phyloP scores from a whole-genome alignment of 2,797 vertebrate genomes.

The Salarias fasciatus region DNA sequence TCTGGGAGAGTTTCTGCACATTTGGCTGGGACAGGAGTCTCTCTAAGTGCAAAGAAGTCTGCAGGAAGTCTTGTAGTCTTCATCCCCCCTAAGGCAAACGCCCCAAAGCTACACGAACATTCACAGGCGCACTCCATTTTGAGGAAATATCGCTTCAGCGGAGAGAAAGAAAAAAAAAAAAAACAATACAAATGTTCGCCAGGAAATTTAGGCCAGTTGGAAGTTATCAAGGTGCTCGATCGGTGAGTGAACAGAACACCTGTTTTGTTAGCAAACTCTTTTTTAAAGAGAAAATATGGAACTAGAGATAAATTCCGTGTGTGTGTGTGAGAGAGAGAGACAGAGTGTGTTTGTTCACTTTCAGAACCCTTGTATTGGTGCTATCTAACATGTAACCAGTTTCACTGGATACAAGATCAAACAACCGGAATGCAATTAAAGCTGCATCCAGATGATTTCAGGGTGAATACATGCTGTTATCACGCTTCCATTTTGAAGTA shows the following conservation, averaged over 20 bases:
- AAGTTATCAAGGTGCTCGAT: constrained; percentile 22
- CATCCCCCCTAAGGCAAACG: constrained; percentile 52
- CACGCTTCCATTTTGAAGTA: constrained; percentile 37
- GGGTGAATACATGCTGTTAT: constrained; percentile 42
- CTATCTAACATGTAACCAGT: constrained; percentile 29
- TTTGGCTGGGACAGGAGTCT: constrained; percentile 31
- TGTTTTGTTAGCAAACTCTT: constrained; percentile 33
- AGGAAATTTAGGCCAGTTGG: constrained; percentile 11
- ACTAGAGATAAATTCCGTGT: background rate
- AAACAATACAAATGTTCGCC: constrained; percentile 13
- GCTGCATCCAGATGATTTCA: constrained; percentile 52
- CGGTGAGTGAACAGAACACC: constrained; percentile 31
- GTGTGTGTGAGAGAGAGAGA: background rate
- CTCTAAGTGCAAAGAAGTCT: constrained; percentile 30
- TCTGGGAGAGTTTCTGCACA: constrained; percentile 34
- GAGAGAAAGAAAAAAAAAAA: background rate
- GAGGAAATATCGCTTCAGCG: constrained; percentile 17
- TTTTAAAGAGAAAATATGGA: background rate
- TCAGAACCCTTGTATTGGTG: constrained; percentile 18
- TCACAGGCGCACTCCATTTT: constrained; percentile 26
- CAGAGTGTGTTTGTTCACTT: background rate
- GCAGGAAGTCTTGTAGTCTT: constrained; percentile 49
- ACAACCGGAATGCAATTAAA: constrained; percentile 58
- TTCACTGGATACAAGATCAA: constrained; percentile 49
- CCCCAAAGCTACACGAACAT: constrained; percentile 37